These are phyloP conservation scores for Apodemia duryi DNA, from an alignment of 2,888 invertebrate genomes.

Conservation along the genomic window DNA sequence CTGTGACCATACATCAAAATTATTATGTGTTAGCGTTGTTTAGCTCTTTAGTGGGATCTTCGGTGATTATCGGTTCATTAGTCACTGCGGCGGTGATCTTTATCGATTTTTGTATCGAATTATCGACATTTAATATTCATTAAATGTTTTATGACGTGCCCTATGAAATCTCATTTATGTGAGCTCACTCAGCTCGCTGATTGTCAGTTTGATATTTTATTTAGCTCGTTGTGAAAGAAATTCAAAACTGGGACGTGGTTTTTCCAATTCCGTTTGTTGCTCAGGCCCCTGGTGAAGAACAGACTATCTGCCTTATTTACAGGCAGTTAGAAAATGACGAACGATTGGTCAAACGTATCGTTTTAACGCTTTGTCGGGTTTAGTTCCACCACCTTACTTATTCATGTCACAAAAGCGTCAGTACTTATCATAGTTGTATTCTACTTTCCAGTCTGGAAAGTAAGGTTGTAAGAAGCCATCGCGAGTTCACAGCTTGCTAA, in stretches of 20 bases:
- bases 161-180: not conserved
- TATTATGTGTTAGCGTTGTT: slow-evolving; percentile 49
- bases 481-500: too few relatives aligned
- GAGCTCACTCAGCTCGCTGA: not conserved
- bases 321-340: too few relatives aligned
- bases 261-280: too few relatives aligned
- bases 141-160: slow-evolving; percentile 16
- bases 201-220: slow-evolving; percentile 16
- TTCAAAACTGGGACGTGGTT: not conserved
- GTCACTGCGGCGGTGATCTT: slow-evolving; percentile 40
- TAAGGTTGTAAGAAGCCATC: too few relatives aligned
- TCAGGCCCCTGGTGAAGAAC: too few relatives aligned
- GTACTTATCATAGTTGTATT: too few relatives aligned
- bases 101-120: slow-evolving; percentile 36
- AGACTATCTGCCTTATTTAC: too few relatives aligned
- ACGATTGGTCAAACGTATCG: too few relatives aligned
- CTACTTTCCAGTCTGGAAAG: too few relatives aligned
- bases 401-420: too few relatives aligned
- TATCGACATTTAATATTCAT: slow-evolving; percentile 27
- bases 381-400: too few relatives aligned
- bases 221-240: not conserved
- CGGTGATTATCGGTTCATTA: slow-evolving; percentile 60
- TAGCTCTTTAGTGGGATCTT: slow-evolving; percentile 38
- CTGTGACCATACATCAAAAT: slow-evolving; percentile 53
- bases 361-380: too few relatives aligned